Base-by-base conservation (phyloP, 2,888 invertebrate species). In the Rhagophthalmus giganteus region DNA sequence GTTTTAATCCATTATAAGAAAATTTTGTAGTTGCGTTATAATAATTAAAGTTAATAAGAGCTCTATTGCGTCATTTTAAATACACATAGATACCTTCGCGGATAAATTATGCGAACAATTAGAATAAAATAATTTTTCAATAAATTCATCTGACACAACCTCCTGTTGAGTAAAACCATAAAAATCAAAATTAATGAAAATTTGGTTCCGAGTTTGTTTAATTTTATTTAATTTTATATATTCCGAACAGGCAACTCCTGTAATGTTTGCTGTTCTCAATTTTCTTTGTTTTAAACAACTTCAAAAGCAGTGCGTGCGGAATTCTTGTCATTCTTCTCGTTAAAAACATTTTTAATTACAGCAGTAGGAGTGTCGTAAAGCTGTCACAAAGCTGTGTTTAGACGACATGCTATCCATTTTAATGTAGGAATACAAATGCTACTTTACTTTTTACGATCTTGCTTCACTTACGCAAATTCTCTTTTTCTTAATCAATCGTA, bases 301-400 rank as follows among this genome's bases (percentile, higher is more conserved):
- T 52, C 52, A 52, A 52, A 52, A 52, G 53, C 53, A 47, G 53
- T 53, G 53, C 53, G 53, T 53, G 53, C 53, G 35, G 46, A 47
- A 53, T 53, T 53, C 53, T 53, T 53, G 53, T 47, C 53, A 47
- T 53, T 53, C 47, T 46, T 53, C 53, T 53, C 53, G 47, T 53
- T 53, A 47, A 53, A 53, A 47, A 46, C 53, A 53, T 53, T 53
- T 53, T 53, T 53, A 53, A 53, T 53, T 53, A 53, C 53, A 41
- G 53, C 45, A 47, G 53, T 53, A 53, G 53, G 53, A 53, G 47
- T 53, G 47, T 47, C 53, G 53, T 53, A 53, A 53, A 53, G 47
- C 53, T 53, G 53, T 53, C 53, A 53, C 53, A 47, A 53, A 46
- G 46, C 47, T 41, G 46, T 53, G 53, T 47, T 51, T 51, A 51